phyloP scores from a whole-genome alignment of 30 jellyfish, hydroid and myxozoan species.

The Aurelia coerulea region DNA sequence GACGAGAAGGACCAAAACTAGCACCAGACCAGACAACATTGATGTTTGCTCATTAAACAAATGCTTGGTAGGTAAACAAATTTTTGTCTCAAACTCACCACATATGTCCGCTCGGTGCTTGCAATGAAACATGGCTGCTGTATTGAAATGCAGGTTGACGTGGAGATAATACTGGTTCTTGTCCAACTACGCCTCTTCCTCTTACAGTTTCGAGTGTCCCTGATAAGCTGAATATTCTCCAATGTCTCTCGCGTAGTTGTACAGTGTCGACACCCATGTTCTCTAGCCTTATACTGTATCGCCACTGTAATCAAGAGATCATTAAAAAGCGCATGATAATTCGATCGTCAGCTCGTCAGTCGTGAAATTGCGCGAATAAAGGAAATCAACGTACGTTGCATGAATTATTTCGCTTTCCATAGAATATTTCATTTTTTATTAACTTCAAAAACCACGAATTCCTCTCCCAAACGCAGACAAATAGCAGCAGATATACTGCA shows the following conservation, averaged over 20 bases:
- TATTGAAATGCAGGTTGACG: conserved; percentile 96
- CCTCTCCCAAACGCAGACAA: too few species aligned
- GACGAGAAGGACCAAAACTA: too few species aligned
- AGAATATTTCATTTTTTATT: too few species aligned
- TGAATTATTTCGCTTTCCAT: too few species aligned
- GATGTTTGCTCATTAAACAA: too few species aligned
- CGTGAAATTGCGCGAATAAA: too few species aligned
- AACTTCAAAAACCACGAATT: too few species aligned
- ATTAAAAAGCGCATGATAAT: too few species aligned
- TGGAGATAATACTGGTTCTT: conserved; percentile 92
- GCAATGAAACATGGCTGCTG: conserved; percentile 97
- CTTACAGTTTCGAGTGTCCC: conserved; percentile 95
- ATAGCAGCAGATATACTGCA: too few species aligned
- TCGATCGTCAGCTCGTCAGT: too few species aligned
- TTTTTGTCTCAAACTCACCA: conserved; percentile 56
- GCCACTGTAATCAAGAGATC: conserved; percentile 71
- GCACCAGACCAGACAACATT: too few species aligned
- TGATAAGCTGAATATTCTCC: conserved; percentile 92
- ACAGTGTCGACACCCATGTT: conserved; percentile 85
- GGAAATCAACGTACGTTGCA: too few species aligned
- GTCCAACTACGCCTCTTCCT: conserved; percentile 99
- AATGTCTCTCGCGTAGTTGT: conserved; percentile 94
- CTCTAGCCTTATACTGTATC: conserved; percentile 90
- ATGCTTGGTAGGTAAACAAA: not conserved
- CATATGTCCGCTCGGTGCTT: conserved; percentile 98